phyloP scores from a whole-genome alignment of 2,888 invertebrate genomes.

The Alsophila aescularia region DNA sequence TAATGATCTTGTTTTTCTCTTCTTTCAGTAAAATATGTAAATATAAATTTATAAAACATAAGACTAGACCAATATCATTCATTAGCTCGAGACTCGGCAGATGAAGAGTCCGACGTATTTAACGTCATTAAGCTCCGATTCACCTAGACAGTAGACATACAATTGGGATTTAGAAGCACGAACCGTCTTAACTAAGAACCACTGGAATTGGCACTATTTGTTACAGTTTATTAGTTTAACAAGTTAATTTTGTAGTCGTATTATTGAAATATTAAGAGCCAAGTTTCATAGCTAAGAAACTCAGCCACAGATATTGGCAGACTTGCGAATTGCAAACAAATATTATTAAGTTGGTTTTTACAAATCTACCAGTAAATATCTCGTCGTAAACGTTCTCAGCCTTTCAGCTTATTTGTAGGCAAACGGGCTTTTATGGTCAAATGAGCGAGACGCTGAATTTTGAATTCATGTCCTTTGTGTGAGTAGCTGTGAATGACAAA shows the following conservation, averaged over 20 bases:
- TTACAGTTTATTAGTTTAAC: constrained; percentile 2
- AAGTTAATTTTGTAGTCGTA: constrained; percentile 1
- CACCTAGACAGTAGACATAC: neutral
- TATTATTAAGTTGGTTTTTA: neutral
- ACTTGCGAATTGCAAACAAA: constrained; percentile 1
- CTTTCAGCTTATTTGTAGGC: too few relatives aligned
- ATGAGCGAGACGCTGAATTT: too few relatives aligned
- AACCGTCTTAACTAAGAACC: neutral
- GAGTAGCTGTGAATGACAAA: too few relatives aligned
- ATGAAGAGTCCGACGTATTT: neutral
- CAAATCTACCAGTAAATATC: neutral
- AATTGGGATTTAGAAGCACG: constrained; percentile 4
- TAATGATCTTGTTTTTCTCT: constrained; percentile 5
- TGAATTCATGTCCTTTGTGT: too few relatives aligned
- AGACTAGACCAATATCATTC: neutral
- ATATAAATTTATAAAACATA: neutral
- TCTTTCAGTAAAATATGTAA: neutral
- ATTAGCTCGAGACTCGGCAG: neutral
- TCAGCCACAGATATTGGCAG: neutral
- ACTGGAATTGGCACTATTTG: neutral
- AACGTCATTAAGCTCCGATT: constrained; percentile 1
- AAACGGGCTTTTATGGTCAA: too few relatives aligned
- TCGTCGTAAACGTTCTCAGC: too few relatives aligned
- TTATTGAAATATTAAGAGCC: neutral
- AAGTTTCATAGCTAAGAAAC: neutral